Percentiles rank a stretch among this genome's conserved stretches.
phyloP scores from a whole-genome alignment of 2,113 vertebrate species.

The Copsychus sechellarum region DNA sequence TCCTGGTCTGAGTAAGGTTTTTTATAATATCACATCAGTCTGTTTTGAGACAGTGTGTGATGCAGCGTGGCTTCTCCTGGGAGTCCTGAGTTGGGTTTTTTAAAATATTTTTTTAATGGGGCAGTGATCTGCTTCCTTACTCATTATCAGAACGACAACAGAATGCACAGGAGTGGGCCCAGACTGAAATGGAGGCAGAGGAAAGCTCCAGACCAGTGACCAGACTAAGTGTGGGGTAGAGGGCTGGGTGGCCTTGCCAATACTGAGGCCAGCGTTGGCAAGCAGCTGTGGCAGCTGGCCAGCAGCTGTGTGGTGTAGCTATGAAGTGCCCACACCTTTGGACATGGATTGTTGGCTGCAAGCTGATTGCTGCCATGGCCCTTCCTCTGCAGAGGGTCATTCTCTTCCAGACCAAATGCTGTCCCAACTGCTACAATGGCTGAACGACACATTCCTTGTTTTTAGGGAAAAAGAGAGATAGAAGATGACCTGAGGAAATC shows the following conservation, averaged over 20 bases:
- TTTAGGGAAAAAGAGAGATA: background rate
- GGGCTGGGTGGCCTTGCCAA: background rate
- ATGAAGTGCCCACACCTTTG: background rate
- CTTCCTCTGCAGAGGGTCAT: background rate
- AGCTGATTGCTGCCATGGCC: background rate
- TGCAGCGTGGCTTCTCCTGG: background rate
- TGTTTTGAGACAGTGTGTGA: background rate
- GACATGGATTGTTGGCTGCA: background rate
- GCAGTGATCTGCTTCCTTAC: background rate
- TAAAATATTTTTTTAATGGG: background rate
- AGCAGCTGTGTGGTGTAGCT: background rate
- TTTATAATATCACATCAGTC: background rate
- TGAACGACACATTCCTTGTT: background rate
- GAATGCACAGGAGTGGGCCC: background rate
- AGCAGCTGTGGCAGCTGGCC: background rate
- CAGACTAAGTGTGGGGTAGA: background rate
- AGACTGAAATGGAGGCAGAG: background rate
- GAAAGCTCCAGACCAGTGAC: background rate
- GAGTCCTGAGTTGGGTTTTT: background rate
- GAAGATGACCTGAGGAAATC: background rate
- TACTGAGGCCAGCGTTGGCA: rapidly evolving
- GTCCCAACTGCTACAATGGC: background rate
- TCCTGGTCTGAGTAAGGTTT: background rate
- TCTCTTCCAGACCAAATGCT: background rate
- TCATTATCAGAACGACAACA: rapidly evolving